phyloP scores from a whole-genome alignment of 2,888 invertebrate species.

The Drosophila flavopinicola region DNA sequence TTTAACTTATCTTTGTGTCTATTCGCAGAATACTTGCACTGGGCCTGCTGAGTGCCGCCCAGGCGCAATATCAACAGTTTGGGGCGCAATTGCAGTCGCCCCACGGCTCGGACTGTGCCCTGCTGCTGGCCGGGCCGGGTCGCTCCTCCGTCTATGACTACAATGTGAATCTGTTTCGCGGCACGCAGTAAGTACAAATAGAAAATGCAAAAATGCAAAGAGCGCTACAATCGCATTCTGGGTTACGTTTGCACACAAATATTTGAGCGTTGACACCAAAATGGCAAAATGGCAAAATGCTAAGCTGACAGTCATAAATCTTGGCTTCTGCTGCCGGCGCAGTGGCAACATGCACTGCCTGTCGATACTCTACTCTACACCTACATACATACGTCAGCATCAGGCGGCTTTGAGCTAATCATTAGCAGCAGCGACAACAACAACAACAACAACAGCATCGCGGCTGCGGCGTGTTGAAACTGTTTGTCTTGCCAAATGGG shows the following conservation, averaged over 20 bases:
- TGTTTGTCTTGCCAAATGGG: constrained; percentile 52
- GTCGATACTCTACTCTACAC: constrained; percentile 50
- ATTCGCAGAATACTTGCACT: constrained; percentile 81
- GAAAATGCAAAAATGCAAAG: constrained; percentile 31
- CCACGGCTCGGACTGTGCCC: constrained; percentile 89
- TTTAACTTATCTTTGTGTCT: constrained; percentile 5
- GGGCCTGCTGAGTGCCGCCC: constrained; percentile 35
- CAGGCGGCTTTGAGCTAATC: constrained; percentile 53
- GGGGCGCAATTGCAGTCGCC: constrained; percentile 79
- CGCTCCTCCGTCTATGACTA: constrained; percentile 93
- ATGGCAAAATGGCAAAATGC: constrained; percentile 22
- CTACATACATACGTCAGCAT: constrained; percentile 47
- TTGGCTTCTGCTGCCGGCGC: constrained; percentile 26
- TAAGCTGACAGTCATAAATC: constrained; percentile 63
- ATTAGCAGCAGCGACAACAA: constrained; percentile 50
- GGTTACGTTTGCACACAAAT: constrained; percentile 55
- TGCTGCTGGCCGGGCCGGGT: constrained; percentile 91
- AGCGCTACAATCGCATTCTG: constrained; percentile 58
- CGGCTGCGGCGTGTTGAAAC: constrained; percentile 42
- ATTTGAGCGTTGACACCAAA: constrained; percentile 52
- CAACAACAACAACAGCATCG: too few relatives aligned
- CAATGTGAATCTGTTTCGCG: constrained; percentile 92
- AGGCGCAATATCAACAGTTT: constrained; percentile 81
- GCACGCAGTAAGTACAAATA: constrained; percentile 89
- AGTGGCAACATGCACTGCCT: constrained; percentile 45